Evolutionary conservation across 2,888 invertebrate genomes (phyloP).

Genomic region (Dorcus hopei): DNA sequence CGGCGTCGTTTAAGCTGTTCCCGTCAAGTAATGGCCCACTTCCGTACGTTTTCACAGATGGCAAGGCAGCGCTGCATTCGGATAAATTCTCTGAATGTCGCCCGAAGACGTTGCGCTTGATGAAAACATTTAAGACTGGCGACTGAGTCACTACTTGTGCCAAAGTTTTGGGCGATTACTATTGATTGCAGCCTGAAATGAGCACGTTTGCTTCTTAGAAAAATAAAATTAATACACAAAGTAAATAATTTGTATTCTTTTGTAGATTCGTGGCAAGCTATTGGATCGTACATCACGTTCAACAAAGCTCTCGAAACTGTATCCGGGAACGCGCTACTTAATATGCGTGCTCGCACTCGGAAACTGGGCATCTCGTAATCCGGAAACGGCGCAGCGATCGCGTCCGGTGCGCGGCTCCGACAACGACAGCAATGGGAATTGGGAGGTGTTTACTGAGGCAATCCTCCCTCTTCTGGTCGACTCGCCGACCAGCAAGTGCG

Average conservation of each 20-base stretch:
- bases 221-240: no score
- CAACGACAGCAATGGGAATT: slow-evolving; percentile 52
- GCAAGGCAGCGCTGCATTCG: no score
- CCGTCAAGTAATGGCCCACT: no score
- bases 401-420: slow-evolving; percentile 36
- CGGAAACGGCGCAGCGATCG: slow-evolving; percentile 46
- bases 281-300: slow-evolving; percentile 72
- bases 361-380: slow-evolving; percentile 60
- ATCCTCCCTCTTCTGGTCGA: slow-evolving; percentile 61
- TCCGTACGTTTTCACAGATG: no score
- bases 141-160: no score
- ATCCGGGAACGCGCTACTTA: slow-evolving; percentile 76
- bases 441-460: slow-evolving; percentile 55
- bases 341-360: slow-evolving; percentile 87
- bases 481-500: slow-evolving; percentile 72
- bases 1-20: no score
- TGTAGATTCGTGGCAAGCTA: slow-evolving; percentile 72
- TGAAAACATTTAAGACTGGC: no score
- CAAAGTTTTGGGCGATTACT: no score
- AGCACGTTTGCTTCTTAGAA: no score
- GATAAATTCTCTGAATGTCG: no score
- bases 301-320: slow-evolving; percentile 70
- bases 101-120: no score
- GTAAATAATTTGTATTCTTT: slow-evolving; percentile 18
- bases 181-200: no score